Conservation (phyloP, 2,113 vertebrate species). For the Neotoma lepida region DNA sequence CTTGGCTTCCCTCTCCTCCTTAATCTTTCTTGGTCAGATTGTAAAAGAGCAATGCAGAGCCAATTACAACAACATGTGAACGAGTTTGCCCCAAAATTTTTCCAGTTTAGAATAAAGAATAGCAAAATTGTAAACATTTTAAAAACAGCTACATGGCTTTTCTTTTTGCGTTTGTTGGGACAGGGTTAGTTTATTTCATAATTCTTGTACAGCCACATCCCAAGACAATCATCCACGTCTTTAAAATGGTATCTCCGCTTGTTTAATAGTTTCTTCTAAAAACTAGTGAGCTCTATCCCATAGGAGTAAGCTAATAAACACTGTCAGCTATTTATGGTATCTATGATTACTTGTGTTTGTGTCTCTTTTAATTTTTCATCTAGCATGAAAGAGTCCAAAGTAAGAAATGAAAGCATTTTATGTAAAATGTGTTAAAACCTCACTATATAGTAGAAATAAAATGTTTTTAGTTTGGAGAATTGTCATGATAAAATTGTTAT, state of each 20-base stretch:
- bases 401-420: not conserved
- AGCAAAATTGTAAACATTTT: not conserved
- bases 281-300: not conserved
- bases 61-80: not conserved
- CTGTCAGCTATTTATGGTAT: not conserved
- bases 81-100: not conserved
- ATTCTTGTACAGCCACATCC: not conserved
- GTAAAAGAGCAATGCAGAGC: not conserved
- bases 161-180: not conserved
- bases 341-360: not conserved
- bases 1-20: not conserved
- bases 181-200: not conserved
- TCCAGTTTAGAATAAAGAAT: not conserved
- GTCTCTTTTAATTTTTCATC: not conserved
- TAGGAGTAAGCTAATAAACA: not conserved
- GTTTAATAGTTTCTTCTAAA: not conserved
- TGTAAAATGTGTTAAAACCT: not conserved
- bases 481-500: not conserved
- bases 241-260: not conserved
- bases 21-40: not conserved
- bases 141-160: not conserved
- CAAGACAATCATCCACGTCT: not conserved
- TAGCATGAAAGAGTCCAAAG: not conserved
- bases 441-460: slow-evolving; percentile 25
- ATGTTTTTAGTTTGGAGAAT: not conserved